Evolutionary conservation across 2,797 vertebrate genomes (phyloP), one percentile per base, ranked within the genome.

Genomic region (Champsocephalus esox): DNA sequence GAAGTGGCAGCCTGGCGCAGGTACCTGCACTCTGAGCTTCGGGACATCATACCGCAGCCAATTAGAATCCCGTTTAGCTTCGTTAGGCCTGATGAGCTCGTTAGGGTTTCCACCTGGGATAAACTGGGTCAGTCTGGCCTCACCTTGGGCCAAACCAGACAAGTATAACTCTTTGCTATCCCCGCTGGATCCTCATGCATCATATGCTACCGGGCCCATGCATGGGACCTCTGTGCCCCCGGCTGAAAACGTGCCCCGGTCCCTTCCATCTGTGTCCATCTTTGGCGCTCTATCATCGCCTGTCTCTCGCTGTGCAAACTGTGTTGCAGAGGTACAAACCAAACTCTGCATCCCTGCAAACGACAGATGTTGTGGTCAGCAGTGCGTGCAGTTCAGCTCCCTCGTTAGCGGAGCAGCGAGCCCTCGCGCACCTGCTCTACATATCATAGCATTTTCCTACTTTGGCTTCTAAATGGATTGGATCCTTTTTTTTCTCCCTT

Each of bases 331-430:
- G 87, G 66, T 80, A 83, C 66, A 76, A 79, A 75, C 64, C 51
- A 71, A 86, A 79, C 84, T 70, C 85, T 44, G 75, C 72, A 76
- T 68, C 70, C 57, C 71, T 45, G 9, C 55, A 58, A 80, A 58
- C 81, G 89, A 82, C 94, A 94, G 94, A 92, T 94, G 94, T 89
- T 91, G 90, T 70, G 86, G 78, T 87, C 91, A 79, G 79, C 51
- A 79, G 90, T 71, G 89, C 85, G 63, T 92, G 86, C 79, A 67
- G 82, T 88, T 93, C 87, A 82, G 64, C 84, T 93, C 92, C 90
- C 91, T 91, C 78, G 88, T 94, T 92, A 93, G 90, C 61, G 14
- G 59, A 65, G 83, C 38, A 62, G 84, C 49, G 78, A 84, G 83
- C 81, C 88, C 76, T 81, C 12, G 74, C 70, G n/a, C 88, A 94